Evolutionary conservation across 1,140 invertebrate species (phyloP).

Genomic region (Drosophila murphyi): DNA sequence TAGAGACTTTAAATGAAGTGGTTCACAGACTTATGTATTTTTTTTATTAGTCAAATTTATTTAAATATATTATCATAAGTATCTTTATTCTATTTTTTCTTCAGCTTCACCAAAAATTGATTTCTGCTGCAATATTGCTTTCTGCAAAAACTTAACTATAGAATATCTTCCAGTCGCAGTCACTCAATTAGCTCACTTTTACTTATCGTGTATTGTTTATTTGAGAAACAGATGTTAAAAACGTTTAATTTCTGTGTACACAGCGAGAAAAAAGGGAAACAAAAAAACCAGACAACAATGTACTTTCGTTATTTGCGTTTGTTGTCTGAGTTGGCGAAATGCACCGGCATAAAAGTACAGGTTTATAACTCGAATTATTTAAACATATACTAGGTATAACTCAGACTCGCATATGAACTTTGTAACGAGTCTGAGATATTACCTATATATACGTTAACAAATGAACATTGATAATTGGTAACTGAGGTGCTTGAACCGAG

Average conservation of each 20-base stretch:
- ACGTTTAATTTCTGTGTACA: slow-evolving; percentile 21
- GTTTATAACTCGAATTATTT: slow-evolving; percentile 49
- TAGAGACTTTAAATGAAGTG: no score
- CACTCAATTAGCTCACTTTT: not conserved
- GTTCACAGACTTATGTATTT: no score
- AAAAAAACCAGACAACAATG: slow-evolving; percentile 34
- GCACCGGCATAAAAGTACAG: slow-evolving; percentile 52
- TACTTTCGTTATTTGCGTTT: slow-evolving; percentile 26
- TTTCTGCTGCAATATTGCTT: no score
- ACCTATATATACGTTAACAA: no score
- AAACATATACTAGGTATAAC: not conserved
- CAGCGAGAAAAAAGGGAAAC: slow-evolving; percentile 38
- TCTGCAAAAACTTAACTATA: no score
- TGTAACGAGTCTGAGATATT: no score
- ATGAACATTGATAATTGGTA: slow-evolving; percentile 23
- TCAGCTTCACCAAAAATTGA: no score
- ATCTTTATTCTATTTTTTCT: no score
- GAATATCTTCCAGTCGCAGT: no score
- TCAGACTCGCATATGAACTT: no score
- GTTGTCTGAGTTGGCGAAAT: slow-evolving; percentile 1
- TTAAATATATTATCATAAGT: no score
- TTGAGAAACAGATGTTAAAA: slow-evolving; percentile 20
- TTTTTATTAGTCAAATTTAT: no score
- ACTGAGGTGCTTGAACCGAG: slow-evolving; percentile 52
- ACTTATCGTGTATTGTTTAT: slow-evolving; percentile 6